Evolutionary conservation across 2,888 invertebrate genomes (phyloP), one percentile per base, ranked within the genome.

Genomic region (Mechanitis mazaeus): DNA sequence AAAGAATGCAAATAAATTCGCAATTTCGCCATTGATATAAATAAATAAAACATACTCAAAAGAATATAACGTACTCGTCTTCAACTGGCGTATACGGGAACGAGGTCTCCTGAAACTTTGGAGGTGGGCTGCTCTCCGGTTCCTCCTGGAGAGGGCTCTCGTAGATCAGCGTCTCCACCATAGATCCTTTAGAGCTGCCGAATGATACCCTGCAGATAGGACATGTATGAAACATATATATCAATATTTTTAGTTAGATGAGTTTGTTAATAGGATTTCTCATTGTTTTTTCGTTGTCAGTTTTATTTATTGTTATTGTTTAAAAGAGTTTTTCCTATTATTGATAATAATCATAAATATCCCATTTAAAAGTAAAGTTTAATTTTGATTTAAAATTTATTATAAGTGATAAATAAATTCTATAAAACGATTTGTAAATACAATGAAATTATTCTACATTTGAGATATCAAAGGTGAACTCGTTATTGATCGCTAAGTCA

Each of bases 151-250:
- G 92, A 45, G 94, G 94, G 75, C 94, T 95, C 90, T 97, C 97
- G 89, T 95, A 97, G 73, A 97, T 96, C 71, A 97, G 91, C 56
- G 97, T 97, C 91, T 97, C 97, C 69, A 97, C 97, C 97, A 97
- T 97, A 58, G 97, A 97, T 70, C 97, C 97, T 85, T 97, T 97
- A 72, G 96, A 96, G 83, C 96, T 97, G 71, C 97, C 97, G 86
- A 97, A 97, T 58, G 97, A 97, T 71, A 97, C 97, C 92, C 97
- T 97, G 92, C 12, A 88, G 56, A 64, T 31, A 20, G 28, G 47
- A 31, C 20, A 50, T 28, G 7, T 28, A 11, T 11, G 31, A 50
- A 50, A 28, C 3, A 31, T 31, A 3, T 31, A 3, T 4, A 1
- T 11, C 50, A 50, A 7, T 31, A 31, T 11, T n/a, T 6, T n/a